These are phyloP conservation scores for Archips crataeganus DNA, from an alignment of 2,888 invertebrate genomes.

Conservation along the genomic window DNA sequence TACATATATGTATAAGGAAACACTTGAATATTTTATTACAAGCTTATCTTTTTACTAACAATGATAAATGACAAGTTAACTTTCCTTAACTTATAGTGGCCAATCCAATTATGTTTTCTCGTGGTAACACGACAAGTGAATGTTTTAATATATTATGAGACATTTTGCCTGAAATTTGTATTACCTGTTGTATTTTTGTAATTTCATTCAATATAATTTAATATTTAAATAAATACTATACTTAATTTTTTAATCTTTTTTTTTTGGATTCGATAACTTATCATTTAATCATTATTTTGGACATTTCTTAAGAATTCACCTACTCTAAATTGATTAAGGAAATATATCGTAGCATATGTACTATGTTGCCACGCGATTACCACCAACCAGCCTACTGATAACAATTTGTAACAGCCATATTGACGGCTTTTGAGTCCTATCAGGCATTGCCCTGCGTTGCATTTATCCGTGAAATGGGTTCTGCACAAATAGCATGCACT, in stretches of 20 bases:
- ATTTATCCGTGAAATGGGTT: not conserved
- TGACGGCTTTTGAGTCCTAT: slow-evolving; percentile 52
- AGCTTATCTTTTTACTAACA: not conserved
- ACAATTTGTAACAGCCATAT: slow-evolving; percentile 29
- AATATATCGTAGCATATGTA: not conserved
- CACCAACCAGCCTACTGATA: slow-evolving; percentile 23
- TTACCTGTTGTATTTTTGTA: too few relatives aligned
- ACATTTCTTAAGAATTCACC: not conserved
- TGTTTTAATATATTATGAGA: too few relatives aligned
- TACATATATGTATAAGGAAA: not conserved
- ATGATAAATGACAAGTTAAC: not conserved
- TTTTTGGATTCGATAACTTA: not conserved
- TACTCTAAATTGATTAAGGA: not conserved
- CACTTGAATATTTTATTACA: slow-evolving; percentile 1
- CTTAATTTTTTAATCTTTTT: not conserved
- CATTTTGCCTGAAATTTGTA: too few relatives aligned
- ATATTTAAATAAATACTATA: too few relatives aligned
- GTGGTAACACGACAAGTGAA: too few relatives aligned
- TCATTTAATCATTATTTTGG: not conserved
- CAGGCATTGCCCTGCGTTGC: slow-evolving; percentile 50
- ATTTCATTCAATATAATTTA: too few relatives aligned
- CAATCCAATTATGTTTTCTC: too few relatives aligned
- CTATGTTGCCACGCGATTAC: slow-evolving; percentile 7
- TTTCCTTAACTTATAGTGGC: too few relatives aligned
- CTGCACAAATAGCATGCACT: slow-evolving; percentile 14